Percentiles rank a stretch among this genome's conserved stretches.
Evolutionary conservation across 23 tunicate genomes (phyloP).

Genomic region (Clavelina lepadiformis): DNA sequence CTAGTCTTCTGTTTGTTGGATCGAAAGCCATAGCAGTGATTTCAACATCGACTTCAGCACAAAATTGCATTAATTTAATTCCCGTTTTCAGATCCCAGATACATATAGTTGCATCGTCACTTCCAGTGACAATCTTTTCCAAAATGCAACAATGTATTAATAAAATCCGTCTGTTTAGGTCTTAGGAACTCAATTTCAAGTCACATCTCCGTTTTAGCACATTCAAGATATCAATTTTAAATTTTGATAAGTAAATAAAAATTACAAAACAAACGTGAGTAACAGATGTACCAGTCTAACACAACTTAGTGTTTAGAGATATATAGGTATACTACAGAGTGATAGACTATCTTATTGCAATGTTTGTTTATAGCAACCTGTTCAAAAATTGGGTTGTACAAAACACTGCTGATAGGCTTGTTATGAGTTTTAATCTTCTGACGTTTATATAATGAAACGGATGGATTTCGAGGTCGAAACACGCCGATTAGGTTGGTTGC

Average conservation of each 20-base stretch:
- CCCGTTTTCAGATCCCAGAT: constrained; percentile 77
- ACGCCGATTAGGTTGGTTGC: constrained; percentile 65
- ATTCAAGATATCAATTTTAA: too few species aligned
- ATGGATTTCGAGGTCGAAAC: constrained; percentile 23
- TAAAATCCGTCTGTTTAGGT: too few species aligned
- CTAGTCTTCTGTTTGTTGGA: constrained; percentile 48
- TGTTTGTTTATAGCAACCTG: constrained; percentile 44
- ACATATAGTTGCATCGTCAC: constrained; percentile 69
- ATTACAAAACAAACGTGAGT: too few species aligned
- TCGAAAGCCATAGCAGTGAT: constrained; percentile 75
- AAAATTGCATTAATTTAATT: constrained; percentile 72
- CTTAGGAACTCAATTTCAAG: too few species aligned
- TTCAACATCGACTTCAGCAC: constrained; percentile 49
- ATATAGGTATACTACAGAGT: too few species aligned
- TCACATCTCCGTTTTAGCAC: too few species aligned
- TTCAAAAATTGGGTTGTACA: constrained; percentile 64
- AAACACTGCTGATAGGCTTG: constrained; percentile 45
- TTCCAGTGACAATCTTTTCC: constrained; percentile 57
- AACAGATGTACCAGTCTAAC: too few species aligned
- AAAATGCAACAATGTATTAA: too few species aligned
- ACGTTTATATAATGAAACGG: neutral
- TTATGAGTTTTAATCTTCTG: constrained; percentile 47
- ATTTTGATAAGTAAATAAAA: too few species aligned
- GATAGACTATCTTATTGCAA: too few species aligned
- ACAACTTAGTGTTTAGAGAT: too few species aligned